A percentile compares a stretch with the other conserved stretches of the same genome.
These are phyloP conservation scores for Andrena minutula DNA, from an alignment of 2,888 invertebrate genomes.

Conservation along the genomic window DNA sequence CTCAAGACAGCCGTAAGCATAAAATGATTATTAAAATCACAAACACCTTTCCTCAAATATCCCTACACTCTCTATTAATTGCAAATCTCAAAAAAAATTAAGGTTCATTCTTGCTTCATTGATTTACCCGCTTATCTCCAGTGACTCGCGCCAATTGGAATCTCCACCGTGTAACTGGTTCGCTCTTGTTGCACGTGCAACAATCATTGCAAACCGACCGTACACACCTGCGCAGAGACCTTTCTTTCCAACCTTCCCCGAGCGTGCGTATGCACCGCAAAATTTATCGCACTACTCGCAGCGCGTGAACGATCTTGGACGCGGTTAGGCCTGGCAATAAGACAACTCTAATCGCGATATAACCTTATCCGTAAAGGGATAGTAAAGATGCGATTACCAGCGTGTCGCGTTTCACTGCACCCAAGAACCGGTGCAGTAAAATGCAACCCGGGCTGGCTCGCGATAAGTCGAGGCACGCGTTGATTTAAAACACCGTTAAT, in stretches of 20 bases:
- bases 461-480: slow-evolving; percentile 5
- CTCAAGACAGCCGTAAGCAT: too few relatives aligned
- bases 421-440: slow-evolving; percentile 20
- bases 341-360: slow-evolving; percentile 39
- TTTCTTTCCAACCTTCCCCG: slow-evolving; percentile 21
- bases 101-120: too few relatives aligned
- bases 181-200: slow-evolving; percentile 15
- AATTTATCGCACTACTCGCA: slow-evolving; percentile 51
- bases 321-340: slow-evolving; percentile 51
- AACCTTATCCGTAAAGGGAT: slow-evolving; percentile 40
- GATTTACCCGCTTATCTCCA: background rate
- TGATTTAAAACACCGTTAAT: slow-evolving; percentile 17
- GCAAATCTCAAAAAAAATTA: background rate
- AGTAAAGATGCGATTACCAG: slow-evolving; percentile 41
- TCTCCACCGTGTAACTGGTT: slow-evolving; percentile 9
- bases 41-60: background rate
- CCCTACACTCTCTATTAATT: background rate
- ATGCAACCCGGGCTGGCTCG: slow-evolving; percentile 6
- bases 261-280: slow-evolving; percentile 10
- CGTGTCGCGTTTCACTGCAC: slow-evolving; percentile 41
- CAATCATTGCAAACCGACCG: slow-evolving; percentile 18
- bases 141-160: background rate
- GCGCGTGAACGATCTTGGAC: slow-evolving; percentile 42
- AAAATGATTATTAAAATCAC: too few relatives aligned
- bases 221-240: slow-evolving; percentile 42